Evolutionary conservation across 2,888 invertebrate genomes (phyloP), one percentile per base, ranked within the genome.

Genomic region (Ariolimax columbianus): DNA sequence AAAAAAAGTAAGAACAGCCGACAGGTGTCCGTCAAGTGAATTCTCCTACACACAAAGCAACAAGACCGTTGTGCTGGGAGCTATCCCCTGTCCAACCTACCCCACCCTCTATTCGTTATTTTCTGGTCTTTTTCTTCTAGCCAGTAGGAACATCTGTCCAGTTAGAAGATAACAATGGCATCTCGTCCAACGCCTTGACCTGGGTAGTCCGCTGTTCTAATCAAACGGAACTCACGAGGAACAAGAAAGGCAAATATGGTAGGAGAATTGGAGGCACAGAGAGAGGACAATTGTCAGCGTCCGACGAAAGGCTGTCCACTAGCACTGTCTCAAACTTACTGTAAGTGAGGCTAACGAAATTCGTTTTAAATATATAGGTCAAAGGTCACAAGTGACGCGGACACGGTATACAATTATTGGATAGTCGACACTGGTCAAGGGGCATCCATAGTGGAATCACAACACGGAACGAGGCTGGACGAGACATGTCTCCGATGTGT

Each of bases 61-160:
- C 43, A n/a, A 43, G 43, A 73, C 43, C 43, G 30, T 33, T 66
- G 11, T 3, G 26, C 33, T 55, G 55, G 55, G 55, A 77, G 36
- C 6, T 38, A 7, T 55, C 33, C 63, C 38, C 59, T 63, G 9
- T 40, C 1, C 36, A 47, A 17, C 4, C 47, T 51, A 2, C 14
- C 55, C 63, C 36, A 36, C 63, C n/a, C 14, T 0, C 55, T 55
- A 55, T 7, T 47, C 17, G n/a, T 23, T 23, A 55, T 17, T 36
- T 36, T 51, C 33, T 73, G 23, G 1, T n/a, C 19, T 23, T 30
- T 47, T 51, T 47, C 14, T 47, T 33, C 11, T 19, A 23, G 47
- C 51, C 30, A 51, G 51, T 40, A 23, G 6, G 63, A 55, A 78
- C 78, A 78, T 38, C 78, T 78, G 78, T 78, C 78, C 78, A 78